Conservation (phyloP, 2,797 vertebrate species). For the Hyperoplus immaculatus region DNA sequence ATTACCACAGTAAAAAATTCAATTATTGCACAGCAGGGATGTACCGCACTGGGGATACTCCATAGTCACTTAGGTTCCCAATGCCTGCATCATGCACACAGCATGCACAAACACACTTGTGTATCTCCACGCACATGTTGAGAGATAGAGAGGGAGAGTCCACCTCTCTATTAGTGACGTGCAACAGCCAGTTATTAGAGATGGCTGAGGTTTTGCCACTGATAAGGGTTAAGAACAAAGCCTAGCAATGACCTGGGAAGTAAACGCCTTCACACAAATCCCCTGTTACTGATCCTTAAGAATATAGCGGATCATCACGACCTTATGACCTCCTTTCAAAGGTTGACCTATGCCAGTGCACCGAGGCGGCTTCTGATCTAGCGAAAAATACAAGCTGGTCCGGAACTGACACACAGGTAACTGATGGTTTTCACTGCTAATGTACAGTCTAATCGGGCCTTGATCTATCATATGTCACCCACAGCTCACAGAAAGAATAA, state of each 20-base stretch:
- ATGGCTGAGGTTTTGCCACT: conserved; percentile 26
- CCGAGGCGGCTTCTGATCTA: conserved; percentile 24
- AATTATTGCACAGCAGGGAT: conserved; percentile 69
- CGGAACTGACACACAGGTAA: conserved; percentile 6
- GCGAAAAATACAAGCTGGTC: not conserved
- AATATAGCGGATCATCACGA: conserved; percentile 52
- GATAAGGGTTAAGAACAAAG: conserved; percentile 70
- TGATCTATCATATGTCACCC: conserved; percentile 13
- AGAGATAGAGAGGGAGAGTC: conserved; percentile 10
- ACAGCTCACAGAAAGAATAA: conserved; percentile 12
- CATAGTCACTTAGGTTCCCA: conserved; percentile 27
- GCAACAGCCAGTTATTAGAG: conserved; percentile 57
- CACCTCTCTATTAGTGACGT: conserved; percentile 44
- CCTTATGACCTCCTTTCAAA: conserved; percentile 49
- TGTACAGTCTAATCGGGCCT: conserved; percentile 11
- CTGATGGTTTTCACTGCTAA: conserved; percentile 27
- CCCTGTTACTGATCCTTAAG: conserved; percentile 31
- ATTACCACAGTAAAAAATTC: conserved; percentile 61
- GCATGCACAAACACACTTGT: not conserved
- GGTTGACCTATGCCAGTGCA: conserved; percentile 14
- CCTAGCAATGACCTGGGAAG: conserved; percentile 39
- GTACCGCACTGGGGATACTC: conserved; percentile 24
- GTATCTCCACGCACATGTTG: not conserved
- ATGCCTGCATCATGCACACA: not conserved
- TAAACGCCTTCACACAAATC: conserved; percentile 62